phyloP scores from a whole-genome alignment of 2,888 invertebrate species.

The Melanophora roralis region DNA sequence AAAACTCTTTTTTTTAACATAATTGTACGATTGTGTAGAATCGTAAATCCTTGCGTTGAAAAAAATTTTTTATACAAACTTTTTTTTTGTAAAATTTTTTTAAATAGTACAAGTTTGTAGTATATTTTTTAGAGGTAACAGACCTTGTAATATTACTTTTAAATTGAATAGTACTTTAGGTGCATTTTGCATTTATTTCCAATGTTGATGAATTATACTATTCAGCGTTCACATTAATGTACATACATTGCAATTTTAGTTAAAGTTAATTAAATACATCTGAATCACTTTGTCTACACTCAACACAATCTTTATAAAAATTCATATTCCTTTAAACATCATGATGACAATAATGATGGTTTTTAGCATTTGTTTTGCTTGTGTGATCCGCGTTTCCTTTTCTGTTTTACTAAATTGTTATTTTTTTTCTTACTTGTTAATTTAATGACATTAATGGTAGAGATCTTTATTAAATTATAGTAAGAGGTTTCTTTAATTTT shows the following conservation, averaged over 20 bases:
- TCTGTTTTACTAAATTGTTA: neutral
- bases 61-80: no score
- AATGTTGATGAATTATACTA: neutral
- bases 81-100: no score
- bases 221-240: constrained; percentile 10
- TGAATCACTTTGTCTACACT: constrained; percentile 38
- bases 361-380: neutral
- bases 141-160: no score
- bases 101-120: no score
- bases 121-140: no score
- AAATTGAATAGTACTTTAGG: no score
- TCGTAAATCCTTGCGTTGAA: no score
- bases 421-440: neutral
- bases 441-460: constrained; percentile 7
- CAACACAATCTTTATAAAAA: constrained; percentile 1
- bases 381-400: neutral
- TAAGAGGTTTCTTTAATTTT: neutral
- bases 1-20: no score
- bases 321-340: neutral
- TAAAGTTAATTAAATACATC: constrained; percentile 45
- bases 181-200: no score
- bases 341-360: neutral
- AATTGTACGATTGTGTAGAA: no score
- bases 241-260: constrained; percentile 24
- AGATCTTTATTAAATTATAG: constrained; percentile 37